These are phyloP conservation scores for Zaprionus ghesquierei DNA, from an alignment of 1,140 invertebrate genomes.

Conservation along the genomic window DNA sequence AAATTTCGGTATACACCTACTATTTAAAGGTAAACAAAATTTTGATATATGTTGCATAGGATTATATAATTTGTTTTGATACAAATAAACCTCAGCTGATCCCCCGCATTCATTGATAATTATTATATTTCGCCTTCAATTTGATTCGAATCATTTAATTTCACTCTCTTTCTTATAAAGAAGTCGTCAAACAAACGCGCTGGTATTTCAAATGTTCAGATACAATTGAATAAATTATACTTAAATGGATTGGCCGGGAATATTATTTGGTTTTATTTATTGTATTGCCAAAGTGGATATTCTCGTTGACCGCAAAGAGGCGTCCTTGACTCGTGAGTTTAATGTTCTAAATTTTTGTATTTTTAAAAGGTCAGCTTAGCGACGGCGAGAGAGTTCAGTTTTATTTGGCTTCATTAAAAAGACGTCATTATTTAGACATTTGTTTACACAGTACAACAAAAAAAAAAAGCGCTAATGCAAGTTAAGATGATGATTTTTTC, in stretches of 20 bases:
- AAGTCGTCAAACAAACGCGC: not conserved
- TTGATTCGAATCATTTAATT: not conserved
- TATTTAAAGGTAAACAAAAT: not conserved
- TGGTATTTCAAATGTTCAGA: not conserved
- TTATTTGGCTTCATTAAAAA: not conserved
- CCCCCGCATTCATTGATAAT: not conserved
- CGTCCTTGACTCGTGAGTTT: not conserved
- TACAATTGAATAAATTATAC: not conserved
- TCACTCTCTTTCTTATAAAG: not conserved
- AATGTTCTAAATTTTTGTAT: conserved; percentile 1
- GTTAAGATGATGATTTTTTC: not conserved
- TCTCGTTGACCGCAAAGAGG: not conserved
- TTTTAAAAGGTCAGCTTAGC: not conserved
- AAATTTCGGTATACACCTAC: not conserved
- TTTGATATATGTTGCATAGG: no score
- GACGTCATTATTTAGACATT: not conserved
- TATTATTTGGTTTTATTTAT: not conserved
- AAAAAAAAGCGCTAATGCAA: not conserved
- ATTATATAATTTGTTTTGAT: not conserved
- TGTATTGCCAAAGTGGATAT: not conserved
- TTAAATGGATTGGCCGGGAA: not conserved
- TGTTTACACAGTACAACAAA: not conserved
- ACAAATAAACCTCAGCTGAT: not conserved
- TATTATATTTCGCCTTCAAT: not conserved
- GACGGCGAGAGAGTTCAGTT: not conserved